Percentiles rank a stretch among this genome's conserved stretches.
Conservation (phyloP, 2,113 vertebrate species). For the Theristicus caerulescens region DNA sequence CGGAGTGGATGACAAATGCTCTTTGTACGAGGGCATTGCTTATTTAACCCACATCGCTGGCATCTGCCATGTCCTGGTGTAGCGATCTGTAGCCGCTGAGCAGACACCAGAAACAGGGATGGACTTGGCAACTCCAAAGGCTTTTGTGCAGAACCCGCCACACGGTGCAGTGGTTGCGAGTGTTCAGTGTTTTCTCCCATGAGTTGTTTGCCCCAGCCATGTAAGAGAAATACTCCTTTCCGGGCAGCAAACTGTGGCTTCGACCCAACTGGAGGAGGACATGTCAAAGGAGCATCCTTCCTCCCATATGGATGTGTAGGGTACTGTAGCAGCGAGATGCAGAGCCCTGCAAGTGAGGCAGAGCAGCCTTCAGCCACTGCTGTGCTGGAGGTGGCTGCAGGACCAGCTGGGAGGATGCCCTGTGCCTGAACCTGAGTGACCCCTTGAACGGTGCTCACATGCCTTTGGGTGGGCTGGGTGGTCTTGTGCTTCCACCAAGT, state of each 20-base stretch:
- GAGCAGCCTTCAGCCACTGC: background rate
- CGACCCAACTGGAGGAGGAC: background rate
- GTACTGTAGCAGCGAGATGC: fast-evolving
- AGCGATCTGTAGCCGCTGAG: background rate
- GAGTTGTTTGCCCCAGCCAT: background rate
- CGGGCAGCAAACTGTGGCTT: background rate
- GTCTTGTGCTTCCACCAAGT: background rate
- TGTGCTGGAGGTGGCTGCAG: background rate
- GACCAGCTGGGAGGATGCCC: background rate
- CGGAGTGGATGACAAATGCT: background rate
- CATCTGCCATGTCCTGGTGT: background rate
- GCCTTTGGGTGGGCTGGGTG: background rate
- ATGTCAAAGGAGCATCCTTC: background rate
- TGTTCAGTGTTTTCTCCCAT: fast-evolving
- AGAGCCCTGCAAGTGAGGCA: background rate
- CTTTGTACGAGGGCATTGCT: background rate
- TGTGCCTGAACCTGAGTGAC: too few relatives aligned
- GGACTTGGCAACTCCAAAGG: background rate
- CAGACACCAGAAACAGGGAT: background rate
- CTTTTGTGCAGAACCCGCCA: fast-evolving
- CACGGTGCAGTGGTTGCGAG: fast-evolving
- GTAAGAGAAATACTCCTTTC: background rate
- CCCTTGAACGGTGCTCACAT: background rate
- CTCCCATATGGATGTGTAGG: background rate
- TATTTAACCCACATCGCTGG: background rate